A percentile compares a stretch with the other conserved stretches of the same genome.
These are phyloP conservation scores for Drosophila macrothrix DNA, from an alignment of 2,888 invertebrate species.

Conservation along the genomic window DNA sequence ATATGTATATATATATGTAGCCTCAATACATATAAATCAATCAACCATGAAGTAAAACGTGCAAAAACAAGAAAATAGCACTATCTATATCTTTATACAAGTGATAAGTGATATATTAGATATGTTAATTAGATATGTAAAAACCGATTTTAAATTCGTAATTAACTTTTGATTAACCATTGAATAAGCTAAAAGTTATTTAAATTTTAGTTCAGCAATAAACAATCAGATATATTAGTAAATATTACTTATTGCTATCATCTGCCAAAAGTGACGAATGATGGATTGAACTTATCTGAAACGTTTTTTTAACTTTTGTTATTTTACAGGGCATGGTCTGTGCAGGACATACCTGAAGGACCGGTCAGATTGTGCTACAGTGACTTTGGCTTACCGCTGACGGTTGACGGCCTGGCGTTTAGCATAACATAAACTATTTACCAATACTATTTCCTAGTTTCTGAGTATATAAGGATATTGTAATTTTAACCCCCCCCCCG, in stretches of 20 bases:
- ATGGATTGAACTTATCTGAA: neutral
- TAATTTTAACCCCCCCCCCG: neutral
- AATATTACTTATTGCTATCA: neutral
- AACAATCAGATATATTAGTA: neutral
- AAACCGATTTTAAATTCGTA: neutral
- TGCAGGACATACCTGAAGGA: neutral
- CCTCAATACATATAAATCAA: conserved; percentile 13
- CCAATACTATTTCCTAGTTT: neutral
- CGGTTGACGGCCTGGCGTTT: too few relatives aligned
- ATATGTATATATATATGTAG: conserved; percentile 25
- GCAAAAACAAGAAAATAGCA: conserved; percentile 8
- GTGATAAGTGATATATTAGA: neutral
- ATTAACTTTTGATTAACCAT: neutral
- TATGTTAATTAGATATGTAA: neutral
- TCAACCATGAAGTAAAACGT: conserved; percentile 10
- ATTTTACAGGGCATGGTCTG: neutral
- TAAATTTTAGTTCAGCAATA: neutral
- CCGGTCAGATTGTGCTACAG: neutral
- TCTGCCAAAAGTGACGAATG: neutral
- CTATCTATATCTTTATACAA: neutral
- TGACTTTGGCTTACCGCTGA: neutral
- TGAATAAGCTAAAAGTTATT: neutral
- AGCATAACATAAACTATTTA: neutral
- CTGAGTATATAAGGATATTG: neutral
- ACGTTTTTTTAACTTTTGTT: neutral